Evolutionary conservation across 2,113 vertebrate species (phyloP).

Genomic region (Colossoma macropomum): DNA sequence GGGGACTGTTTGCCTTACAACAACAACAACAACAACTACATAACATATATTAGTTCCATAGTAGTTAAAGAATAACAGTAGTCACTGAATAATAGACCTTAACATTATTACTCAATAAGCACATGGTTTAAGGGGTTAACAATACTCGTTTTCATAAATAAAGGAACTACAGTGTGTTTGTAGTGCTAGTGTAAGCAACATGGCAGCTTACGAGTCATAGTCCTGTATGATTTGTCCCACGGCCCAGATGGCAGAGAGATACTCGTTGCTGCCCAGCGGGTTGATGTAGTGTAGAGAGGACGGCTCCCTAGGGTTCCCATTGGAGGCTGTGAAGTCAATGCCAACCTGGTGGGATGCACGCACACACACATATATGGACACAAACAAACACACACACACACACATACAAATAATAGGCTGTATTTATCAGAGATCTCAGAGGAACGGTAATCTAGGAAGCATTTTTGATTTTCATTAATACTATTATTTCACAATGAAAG

Average conservation of each 20-base stretch:
- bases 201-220: conserved; percentile 91
- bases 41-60: not conserved
- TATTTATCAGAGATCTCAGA: conserved; percentile 18
- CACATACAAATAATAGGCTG: conserved; percentile 32
- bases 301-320: conserved; percentile 91
- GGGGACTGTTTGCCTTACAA: not conserved
- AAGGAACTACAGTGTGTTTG: conserved; percentile 21
- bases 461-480: not conserved
- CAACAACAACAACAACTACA: not conserved
- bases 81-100: not conserved
- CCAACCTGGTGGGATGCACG: conserved; percentile 82
- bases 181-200: conserved; percentile 14
- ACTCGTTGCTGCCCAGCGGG: conserved; percentile 95
- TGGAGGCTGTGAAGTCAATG: conserved; percentile 98
- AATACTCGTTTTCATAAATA: not conserved
- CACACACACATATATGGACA: conserved; percentile 34
- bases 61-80: not conserved
- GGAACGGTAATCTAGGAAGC: conserved; percentile 1
- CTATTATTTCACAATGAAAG: not conserved
- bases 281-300: conserved; percentile 97
- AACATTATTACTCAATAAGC: not conserved
- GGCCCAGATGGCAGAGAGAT: conserved; percentile 93
- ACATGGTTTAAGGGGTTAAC: not conserved
- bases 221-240: conserved; percentile 99
- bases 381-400: conserved; percentile 40